Percentiles rank a stretch among this genome's conserved stretches.
phyloP scores from a whole-genome alignment of 2,797 vertebrate genomes.

The Hipposideros larvatus region DNA sequence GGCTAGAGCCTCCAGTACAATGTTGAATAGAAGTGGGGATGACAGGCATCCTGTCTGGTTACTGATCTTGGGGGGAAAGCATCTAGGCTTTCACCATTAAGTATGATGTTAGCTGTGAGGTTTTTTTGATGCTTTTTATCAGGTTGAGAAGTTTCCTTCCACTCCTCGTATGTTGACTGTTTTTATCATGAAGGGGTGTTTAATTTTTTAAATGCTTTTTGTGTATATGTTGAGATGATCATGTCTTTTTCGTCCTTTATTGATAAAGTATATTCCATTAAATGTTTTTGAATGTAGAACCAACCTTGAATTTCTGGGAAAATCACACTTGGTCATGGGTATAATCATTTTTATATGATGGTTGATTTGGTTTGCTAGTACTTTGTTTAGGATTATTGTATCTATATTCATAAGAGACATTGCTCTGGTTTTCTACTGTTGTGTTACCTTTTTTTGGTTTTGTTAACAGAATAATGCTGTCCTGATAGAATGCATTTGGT shows the following conservation, averaged over 20 bases:
- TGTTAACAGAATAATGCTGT: not conserved
- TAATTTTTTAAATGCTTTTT: slow-evolving; percentile 24
- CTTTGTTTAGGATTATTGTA: not conserved
- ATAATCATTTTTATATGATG: slow-evolving; percentile 10
- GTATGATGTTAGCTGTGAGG: not conserved
- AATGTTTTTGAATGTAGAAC: not conserved
- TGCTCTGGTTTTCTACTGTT: not conserved
- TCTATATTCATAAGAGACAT: not conserved
- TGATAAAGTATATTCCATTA: not conserved
- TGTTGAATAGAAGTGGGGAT: not conserved
- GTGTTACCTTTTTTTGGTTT: not conserved
- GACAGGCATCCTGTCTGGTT: not conserved
- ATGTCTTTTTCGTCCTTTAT: not conserved
- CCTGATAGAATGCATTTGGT: not conserved
- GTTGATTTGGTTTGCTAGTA: not conserved
- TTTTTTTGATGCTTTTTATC: not conserved
- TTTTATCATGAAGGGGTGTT: slow-evolving; percentile 3
- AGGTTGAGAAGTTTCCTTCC: not conserved
- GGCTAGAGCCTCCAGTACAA: not conserved
- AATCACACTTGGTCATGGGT: not conserved
- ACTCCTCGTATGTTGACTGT: not conserved
- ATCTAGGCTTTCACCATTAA: not conserved
- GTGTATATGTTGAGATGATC: not conserved
- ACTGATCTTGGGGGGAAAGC: not conserved
- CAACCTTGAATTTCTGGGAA: not conserved